Evolutionary conservation across 1,140 invertebrate genomes (phyloP), one percentile per base, ranked within the genome.

Genomic region (Drosophila pallidifrons): DNA sequence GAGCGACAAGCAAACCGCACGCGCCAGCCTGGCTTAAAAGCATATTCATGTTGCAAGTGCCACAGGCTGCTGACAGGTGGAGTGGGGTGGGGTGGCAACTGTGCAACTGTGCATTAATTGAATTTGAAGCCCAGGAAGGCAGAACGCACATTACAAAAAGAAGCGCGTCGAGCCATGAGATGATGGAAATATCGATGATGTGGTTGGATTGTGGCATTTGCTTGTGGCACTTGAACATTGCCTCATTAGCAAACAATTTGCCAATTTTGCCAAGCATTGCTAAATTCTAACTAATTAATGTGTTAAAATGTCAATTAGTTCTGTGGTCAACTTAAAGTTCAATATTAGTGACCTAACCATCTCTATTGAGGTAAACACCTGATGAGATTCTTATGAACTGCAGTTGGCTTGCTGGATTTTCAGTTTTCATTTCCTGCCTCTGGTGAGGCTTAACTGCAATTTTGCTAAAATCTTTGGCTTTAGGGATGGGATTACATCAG

Each of bases 1-100:
- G 41, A 46, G 32, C 38, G 45, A 66, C 67, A 43, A 57, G 30
- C 47, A 25, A 67, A 61, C 51, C 61, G 25, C 49, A 69, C 52
- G 43, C 28, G 20, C 51, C 64, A 66, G 51, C 38, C 61, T 7
- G 52, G 35, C 67, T 77, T 88, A 79, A 87, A 82, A 87, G 82
- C 69, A 77, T 73, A 77, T 72, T 51, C 69, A 83, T 87, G 83
- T 87, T 74, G 61, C 77, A 73, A 61, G 60, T 65, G 65, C 60
- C 64, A 59, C 58, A 58, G 61, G 41, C 64, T 67, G 54, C 30
- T 45, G n/a, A 8, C 72, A 2, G 25, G 6, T 7, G 3, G 6
- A 30, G 6, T 4, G 49, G 20, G 5, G 45, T 11, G 28, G 59
- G 5, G 15, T 46, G 65, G 46, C 59, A 69, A 38, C 35, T 64